Conservation (phyloP, 2,797 vertebrate species). For the Tolypeutes matacus region DNA sequence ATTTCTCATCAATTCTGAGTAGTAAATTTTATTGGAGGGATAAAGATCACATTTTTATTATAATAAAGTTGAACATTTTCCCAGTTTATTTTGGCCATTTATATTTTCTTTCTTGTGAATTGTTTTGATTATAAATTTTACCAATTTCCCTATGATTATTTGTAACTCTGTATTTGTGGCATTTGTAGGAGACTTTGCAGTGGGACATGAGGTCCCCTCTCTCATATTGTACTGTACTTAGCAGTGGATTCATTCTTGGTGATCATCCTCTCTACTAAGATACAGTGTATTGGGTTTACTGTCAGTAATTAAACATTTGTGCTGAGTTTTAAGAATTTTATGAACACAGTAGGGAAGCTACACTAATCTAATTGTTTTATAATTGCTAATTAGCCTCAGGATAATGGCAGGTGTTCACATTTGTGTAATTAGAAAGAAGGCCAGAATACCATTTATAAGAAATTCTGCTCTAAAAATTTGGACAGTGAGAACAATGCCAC, state of each 20-base stretch:
- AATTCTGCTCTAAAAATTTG: background rate
- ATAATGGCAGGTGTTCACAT: conserved; percentile 44
- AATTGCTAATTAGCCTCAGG: conserved; percentile 31
- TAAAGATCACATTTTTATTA: background rate
- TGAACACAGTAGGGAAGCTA: conserved; percentile 43
- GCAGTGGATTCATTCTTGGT: background rate
- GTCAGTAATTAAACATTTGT: conserved; percentile 7
- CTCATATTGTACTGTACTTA: background rate
- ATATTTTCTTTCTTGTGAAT: background rate
- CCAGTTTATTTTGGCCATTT: background rate
- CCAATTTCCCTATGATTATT: background rate
- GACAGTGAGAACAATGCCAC: background rate
- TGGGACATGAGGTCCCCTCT: background rate
- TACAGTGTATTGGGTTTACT: background rate
- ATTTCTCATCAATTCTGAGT: background rate
- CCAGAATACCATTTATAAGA: conserved; percentile 43
- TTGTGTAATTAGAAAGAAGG: conserved; percentile 26
- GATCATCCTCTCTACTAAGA: background rate
- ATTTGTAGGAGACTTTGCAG: background rate
- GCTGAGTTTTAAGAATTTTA: conserved; percentile 65
- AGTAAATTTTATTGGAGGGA: background rate
- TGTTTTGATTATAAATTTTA: background rate
- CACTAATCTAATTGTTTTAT: conserved; percentile 61
- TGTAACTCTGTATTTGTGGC: background rate
- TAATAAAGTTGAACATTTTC: background rate